phyloP scores from a whole-genome alignment of 2,797 vertebrate genomes.

The Hemitrygon akajei region DNA sequence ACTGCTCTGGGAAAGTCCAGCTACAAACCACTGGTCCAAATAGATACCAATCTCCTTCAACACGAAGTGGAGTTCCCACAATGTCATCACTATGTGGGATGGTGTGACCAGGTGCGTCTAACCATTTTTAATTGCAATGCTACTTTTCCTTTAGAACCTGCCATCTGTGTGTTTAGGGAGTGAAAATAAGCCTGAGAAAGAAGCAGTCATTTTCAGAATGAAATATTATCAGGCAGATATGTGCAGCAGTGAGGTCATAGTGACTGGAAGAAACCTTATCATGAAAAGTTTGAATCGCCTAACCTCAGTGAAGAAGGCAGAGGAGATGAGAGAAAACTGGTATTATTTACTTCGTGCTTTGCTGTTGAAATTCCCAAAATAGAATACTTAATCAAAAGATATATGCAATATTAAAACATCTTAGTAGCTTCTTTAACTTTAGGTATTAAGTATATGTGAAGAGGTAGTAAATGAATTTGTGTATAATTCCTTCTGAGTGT shows the following conservation, averaged over 20 bases:
- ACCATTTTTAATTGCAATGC: neutral
- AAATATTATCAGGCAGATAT: neutral
- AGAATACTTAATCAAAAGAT: too few species aligned
- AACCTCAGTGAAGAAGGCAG: neutral
- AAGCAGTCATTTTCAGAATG: neutral
- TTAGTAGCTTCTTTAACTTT: neutral
- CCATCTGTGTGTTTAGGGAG: neutral
- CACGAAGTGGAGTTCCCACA: neutral
- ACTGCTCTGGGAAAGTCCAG: slow-evolving; percentile 19
- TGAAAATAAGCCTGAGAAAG: slow-evolving; percentile 18
- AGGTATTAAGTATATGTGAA: neutral
- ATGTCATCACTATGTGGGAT: neutral
- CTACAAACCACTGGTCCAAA: neutral
- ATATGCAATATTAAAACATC: neutral
- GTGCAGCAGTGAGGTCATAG: neutral
- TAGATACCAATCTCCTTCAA: neutral
- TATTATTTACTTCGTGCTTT: neutral
- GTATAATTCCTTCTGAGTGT: neutral
- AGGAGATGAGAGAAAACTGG: neutral
- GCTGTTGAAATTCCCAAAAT: slow-evolving; percentile 6
- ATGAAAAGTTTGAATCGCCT: neutral
- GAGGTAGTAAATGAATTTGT: neutral
- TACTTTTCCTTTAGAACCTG: neutral
- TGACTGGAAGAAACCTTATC: neutral
- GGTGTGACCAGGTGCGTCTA: too few species aligned